Evolutionary conservation across 2,113 vertebrate genomes (phyloP), one percentile per base, ranked within the genome.

Genomic region (Emydocephalus ijimae): DNA sequence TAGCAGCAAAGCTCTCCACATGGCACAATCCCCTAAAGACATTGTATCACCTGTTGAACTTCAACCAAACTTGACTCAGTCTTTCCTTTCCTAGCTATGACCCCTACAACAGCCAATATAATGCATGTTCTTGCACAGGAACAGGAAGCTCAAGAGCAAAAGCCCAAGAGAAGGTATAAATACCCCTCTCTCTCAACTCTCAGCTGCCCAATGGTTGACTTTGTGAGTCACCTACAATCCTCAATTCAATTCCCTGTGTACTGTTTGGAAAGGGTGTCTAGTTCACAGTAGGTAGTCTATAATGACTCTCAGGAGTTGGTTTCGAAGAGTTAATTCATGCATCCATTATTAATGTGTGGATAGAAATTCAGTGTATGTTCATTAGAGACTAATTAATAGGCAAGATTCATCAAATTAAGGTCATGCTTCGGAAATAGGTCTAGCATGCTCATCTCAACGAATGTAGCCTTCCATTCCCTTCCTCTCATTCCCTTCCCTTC

Each of bases 271-370:
- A 56, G 20, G 18, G n/a, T 20, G 12, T 52, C 45, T 24, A 39
- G 90, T 90, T 55, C 88, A 59, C 8, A 59, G 8, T 24, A 85
- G 86, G 39, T 90, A 94, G 88, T 92, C 56, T 95, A 29, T 24
- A 96, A 94, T 90, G 1, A 94, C 93, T 92, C 87, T 94, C 94
- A 91, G 96, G 90, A 94, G 85, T 91, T 95, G 95, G 74, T 96
- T 95, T 94, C 89, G 95, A 92, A 92, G 91, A 97, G 91, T 96
- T 96, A 96, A 96, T 95, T 96, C 94, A 92, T 92, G 85, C 94
- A 96, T 97, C 94, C 94, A 96, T 97, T 97, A 96, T 97, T 96
- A 97, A 96, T 96, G 93, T 93, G 69, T 97, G 96, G 94, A 94
- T 96, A 95, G 96, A 97, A 96, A 96, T 96, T 96, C 96, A 96